Percentiles rank a stretch among this genome's conserved stretches.
phyloP scores from a whole-genome alignment of 2,113 vertebrate genomes.

The Xenus cinereus region DNA sequence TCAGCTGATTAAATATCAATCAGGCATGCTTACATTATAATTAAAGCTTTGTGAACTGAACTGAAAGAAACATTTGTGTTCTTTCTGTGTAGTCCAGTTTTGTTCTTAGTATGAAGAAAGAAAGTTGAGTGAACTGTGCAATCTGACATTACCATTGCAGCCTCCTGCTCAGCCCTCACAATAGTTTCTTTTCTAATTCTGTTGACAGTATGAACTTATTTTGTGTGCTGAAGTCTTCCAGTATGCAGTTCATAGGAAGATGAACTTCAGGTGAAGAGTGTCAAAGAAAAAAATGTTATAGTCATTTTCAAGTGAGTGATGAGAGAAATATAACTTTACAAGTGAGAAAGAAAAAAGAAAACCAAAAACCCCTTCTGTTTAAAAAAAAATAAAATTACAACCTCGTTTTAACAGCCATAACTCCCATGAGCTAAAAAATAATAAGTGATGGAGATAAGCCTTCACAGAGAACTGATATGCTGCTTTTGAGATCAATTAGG shows the following conservation, averaged over 20 bases:
- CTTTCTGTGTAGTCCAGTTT: background rate
- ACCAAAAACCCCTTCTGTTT: background rate
- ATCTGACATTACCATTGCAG: background rate
- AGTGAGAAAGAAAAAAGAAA: background rate
- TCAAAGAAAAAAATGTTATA: background rate
- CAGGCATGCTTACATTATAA: background rate
- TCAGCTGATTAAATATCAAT: background rate
- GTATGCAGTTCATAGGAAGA: background rate
- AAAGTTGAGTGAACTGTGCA: background rate
- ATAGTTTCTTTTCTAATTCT: background rate
- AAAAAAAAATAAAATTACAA: accelerated
- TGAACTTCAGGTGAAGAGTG: background rate
- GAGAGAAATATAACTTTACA: background rate
- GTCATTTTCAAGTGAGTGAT: background rate
- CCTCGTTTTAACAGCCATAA: background rate
- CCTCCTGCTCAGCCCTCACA: background rate
- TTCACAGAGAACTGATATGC: background rate
- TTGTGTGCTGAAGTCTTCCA: background rate
- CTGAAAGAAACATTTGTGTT: background rate
- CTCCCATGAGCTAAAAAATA: background rate
- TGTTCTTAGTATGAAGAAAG: background rate
- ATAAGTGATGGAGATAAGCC: background rate
- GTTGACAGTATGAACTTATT: background rate
- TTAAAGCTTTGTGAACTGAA: background rate
- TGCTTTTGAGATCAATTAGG: background rate